phyloP scores from a whole-genome alignment of 2,797 vertebrate genomes.

The Mycteria americana region DNA sequence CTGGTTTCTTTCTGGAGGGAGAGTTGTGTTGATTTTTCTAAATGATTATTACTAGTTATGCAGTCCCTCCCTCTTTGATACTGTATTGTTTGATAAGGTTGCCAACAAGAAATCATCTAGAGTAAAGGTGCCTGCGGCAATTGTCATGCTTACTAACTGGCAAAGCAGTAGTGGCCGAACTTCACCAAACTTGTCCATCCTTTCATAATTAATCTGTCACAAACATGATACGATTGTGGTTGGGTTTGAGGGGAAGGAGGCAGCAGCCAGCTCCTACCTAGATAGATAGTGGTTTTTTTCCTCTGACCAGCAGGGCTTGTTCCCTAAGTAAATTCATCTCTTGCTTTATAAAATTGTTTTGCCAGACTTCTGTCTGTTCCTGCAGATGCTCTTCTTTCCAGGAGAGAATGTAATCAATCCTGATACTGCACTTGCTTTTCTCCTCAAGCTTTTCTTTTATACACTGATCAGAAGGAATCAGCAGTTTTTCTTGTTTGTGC shows the following conservation, averaged over 20 bases:
- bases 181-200: not conserved
- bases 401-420: constrained; percentile 5
- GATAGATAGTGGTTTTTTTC: not conserved
- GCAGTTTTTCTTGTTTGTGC: constrained; percentile 16
- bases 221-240: not conserved
- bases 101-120: not conserved
- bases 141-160: not conserved
- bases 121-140: not conserved
- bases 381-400: not conserved
- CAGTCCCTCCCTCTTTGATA: not conserved
- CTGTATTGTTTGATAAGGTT: not conserved
- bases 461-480: not conserved
- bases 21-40: not conserved
- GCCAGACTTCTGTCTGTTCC: constrained; percentile 12
- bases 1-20: not conserved
- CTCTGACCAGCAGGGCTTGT: not conserved
- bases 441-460: not conserved
- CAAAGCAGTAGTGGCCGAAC: not conserved
- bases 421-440: not conserved
- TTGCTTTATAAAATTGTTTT: not conserved
- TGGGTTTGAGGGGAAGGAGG: not conserved
- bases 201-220: not conserved
- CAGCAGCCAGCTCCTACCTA: not conserved
- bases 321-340: not conserved
- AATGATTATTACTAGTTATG: not conserved